A percentile compares a stretch with the other conserved stretches of the same genome.
These are phyloP conservation scores for Drosophila dunni DNA, from an alignment of 1,140 invertebrate species.

Conservation along the genomic window DNA sequence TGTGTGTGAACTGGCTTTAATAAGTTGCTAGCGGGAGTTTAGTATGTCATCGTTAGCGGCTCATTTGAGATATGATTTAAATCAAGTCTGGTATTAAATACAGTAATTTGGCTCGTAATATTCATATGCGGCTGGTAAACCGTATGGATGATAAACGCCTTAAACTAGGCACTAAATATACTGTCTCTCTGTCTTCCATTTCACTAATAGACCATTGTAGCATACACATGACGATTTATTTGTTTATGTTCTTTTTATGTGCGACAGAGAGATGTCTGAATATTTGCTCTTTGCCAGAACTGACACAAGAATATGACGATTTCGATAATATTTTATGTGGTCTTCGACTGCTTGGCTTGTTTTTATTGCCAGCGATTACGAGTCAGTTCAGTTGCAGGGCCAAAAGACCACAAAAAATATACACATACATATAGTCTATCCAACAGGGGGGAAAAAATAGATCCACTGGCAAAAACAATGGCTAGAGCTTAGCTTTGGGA, in stretches of 20 bases:
- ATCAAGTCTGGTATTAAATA: constrained; percentile 29
- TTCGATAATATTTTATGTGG: constrained; percentile 80
- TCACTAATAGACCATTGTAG: constrained; percentile 63
- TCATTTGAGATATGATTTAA: constrained; percentile 52
- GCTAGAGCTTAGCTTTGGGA: constrained; percentile 11
- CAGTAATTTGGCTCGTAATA: constrained; percentile 47
- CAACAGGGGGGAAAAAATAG: background rate
- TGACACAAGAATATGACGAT: constrained; percentile 49
- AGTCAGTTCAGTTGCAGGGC: constrained; percentile 51
- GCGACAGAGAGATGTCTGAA: background rate
- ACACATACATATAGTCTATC: too few relatives aligned
- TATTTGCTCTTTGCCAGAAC: constrained; percentile 24
- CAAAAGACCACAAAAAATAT: background rate
- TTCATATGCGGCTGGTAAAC: constrained; percentile 9
- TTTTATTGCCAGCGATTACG: constrained; percentile 75
- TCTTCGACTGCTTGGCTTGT: constrained; percentile 40
- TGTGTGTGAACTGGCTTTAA: constrained; percentile 3
- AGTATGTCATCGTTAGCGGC: constrained; percentile 41
- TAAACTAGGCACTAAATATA: constrained; percentile 59
- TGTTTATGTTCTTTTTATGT: constrained; percentile 66
- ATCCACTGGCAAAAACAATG: constrained; percentile 63
- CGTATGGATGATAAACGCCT: constrained; percentile 59
- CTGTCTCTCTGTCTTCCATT: constrained; percentile 44
- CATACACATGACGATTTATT: constrained; percentile 71
- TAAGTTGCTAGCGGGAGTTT: constrained; percentile 7